Conservation (phyloP, 1,140 invertebrate species). For the Halotydeus destructor region DNA sequence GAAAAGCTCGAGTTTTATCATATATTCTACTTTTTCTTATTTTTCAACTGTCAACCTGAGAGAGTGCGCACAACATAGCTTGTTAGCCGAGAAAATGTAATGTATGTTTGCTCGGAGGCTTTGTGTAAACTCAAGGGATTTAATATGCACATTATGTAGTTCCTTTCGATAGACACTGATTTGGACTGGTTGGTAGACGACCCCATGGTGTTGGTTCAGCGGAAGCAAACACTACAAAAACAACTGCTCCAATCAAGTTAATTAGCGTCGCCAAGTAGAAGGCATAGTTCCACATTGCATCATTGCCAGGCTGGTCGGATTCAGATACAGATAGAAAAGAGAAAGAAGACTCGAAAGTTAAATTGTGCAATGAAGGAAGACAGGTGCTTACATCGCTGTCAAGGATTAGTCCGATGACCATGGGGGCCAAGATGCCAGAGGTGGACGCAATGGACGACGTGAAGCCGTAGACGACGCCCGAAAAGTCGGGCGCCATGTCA, state of each 20-base stretch:
- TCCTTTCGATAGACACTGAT: not conserved
- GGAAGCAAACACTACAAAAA: constrained; percentile 32
- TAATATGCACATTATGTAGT: no score
- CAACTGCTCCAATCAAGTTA: constrained; percentile 40
- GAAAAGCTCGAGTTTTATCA: no score
- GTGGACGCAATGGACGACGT: constrained; percentile 33
- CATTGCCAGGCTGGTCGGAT: constrained; percentile 31
- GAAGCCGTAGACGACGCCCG: constrained; percentile 45
- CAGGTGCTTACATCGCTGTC: constrained; percentile 20
- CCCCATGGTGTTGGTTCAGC: not conserved
- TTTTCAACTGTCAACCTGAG: no score
- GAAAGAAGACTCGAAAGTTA: not conserved
- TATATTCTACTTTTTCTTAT: no score
- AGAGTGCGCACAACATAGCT: no score
- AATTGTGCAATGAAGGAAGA: not conserved
- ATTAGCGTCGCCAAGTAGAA: constrained; percentile 48
- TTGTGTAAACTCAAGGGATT: no score
- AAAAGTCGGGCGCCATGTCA: constrained; percentile 52
- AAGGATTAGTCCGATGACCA: constrained; percentile 31
- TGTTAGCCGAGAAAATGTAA: no score
- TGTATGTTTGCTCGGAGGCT: no score
- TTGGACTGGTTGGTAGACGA: not conserved
- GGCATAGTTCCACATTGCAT: constrained; percentile 49
- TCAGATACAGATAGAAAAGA: constrained; percentile 2
- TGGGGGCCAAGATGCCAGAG: constrained; percentile 22